Evolutionary conservation across 2,113 vertebrate species (phyloP).

Genomic region (Spheniscus mendiculus): DNA sequence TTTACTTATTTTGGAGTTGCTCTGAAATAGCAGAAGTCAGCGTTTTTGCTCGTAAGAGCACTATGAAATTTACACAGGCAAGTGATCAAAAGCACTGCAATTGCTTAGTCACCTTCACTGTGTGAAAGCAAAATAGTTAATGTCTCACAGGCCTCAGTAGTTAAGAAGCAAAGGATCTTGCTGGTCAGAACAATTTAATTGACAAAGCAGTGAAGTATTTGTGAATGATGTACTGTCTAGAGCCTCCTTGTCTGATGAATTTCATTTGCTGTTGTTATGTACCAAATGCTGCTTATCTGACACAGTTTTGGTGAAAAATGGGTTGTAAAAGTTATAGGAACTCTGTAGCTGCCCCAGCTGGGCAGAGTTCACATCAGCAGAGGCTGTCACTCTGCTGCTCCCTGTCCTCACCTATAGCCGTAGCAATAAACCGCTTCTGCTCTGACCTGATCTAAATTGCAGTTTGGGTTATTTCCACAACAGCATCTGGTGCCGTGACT

Average conservation of each 20-base stretch:
- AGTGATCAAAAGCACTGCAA: neutral
- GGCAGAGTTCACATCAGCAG: too few relatives aligned
- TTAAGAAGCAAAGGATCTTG: neutral
- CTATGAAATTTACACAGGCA: neutral
- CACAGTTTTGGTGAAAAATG: neutral
- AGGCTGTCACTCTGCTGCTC: neutral
- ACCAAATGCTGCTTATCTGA: neutral
- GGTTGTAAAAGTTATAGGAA: neutral
- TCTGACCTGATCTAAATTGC: neutral
- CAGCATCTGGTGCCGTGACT: neutral
- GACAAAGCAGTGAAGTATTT: neutral
- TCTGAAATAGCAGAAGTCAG: neutral
- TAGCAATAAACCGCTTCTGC: neutral
- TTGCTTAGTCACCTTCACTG: neutral
- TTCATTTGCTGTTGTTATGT: neutral
- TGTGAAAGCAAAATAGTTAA: neutral
- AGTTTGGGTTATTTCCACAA: neutral
- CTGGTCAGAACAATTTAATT: neutral
- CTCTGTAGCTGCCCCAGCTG: neutral
- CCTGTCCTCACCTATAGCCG: neutral
- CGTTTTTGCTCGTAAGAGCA: neutral
- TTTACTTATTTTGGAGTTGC: neutral
- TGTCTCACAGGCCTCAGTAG: neutral
- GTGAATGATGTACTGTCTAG: neutral
- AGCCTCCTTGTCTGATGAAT: neutral